Evolutionary conservation across 2,113 vertebrate genomes (phyloP), one percentile per base, ranked within the genome.

Genomic region (Petrocephalus microphthalmus): DNA sequence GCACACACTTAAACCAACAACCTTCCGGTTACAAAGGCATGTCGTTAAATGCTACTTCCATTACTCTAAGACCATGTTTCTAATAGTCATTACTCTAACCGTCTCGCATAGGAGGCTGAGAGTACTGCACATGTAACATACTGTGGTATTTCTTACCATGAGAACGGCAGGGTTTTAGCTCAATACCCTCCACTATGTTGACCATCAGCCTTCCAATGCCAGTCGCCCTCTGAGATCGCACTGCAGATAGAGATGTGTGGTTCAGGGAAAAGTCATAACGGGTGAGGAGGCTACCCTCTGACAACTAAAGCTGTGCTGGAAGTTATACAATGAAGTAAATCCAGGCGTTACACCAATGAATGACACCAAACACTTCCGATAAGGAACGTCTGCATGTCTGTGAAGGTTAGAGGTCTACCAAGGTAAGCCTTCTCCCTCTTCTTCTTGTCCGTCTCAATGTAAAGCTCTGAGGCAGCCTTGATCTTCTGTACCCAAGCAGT

Each of bases 401-500:
- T 78, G 71, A 33, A 42, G 7, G 54, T 2, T 33, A n/a, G 8
- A 49, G 37, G 84, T 90, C 92, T 95, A 99, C 98, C 98, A 81
- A 99, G 93, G 92, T 99, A 99, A 0, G 98, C 98, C 86, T 99
- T 99, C 93, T 99, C 98, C 45, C 98, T 95, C 94, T 99, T 99
- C 96, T 98, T 99, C 92, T 99, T 99, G 94, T 99, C 98, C 0
- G 98, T 99, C 93, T 99, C 98, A 81, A 99, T 99, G 94, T 99
- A 99, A 90, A 99, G 97, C 78, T 99, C 98, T 5, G 98, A 99
- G 7, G 98, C 98, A 1, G 98, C 98, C 93, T 99, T 99, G 87
- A 99, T 99, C 91, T 99, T 99, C 95, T 99, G 98, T 89, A 99
- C 98, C 98, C 98, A 99, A 56, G 98, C 97, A 5, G 98, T 99